Evolutionary conservation across 2,888 invertebrate species (phyloP).

Genomic region (Notodonta dromedarius): DNA sequence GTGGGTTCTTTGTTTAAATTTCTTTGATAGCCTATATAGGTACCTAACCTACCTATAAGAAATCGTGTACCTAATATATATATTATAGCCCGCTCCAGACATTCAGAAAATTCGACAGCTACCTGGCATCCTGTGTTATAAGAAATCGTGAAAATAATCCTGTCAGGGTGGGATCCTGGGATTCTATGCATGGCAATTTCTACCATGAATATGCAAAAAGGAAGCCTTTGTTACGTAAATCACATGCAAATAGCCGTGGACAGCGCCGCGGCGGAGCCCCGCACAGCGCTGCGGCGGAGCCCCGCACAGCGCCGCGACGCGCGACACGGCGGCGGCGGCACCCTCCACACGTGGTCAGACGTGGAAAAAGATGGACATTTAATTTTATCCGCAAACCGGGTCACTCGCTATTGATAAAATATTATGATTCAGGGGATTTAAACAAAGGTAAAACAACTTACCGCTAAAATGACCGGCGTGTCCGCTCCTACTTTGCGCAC

Average conservation of each 20-base stretch:
- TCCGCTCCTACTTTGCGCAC: conserved; percentile 47
- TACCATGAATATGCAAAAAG: conserved; percentile 41
- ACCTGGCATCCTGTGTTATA: background rate
- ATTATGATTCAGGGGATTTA: conserved; percentile 14
- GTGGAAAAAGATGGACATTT: conserved; percentile 35
- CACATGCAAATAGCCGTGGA: conserved; percentile 27
- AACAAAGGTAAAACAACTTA: conserved; percentile 38
- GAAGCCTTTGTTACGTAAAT: conserved; percentile 38
- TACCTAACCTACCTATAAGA: background rate
- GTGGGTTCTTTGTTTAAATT: no score
- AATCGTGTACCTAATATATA: no score
- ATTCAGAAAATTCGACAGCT: background rate
- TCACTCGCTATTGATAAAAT: conserved; percentile 31
- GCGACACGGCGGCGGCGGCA: background rate
- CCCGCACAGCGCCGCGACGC: conserved; percentile 7
- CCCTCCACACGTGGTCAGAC: conserved; percentile 26
- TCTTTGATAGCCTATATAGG: background rate
- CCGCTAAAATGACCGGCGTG: conserved; percentile 57
- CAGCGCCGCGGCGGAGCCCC: conserved; percentile 8
- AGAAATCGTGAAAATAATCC: background rate
- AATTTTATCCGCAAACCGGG: conserved; percentile 49
- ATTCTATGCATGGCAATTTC: conserved; percentile 14
- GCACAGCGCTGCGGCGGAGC: conserved; percentile 8
- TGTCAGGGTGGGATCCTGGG: no score
- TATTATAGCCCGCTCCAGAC: background rate